Conservation (phyloP, 2,888 invertebrate genomes). For the Drosophila prolongata region DNA sequence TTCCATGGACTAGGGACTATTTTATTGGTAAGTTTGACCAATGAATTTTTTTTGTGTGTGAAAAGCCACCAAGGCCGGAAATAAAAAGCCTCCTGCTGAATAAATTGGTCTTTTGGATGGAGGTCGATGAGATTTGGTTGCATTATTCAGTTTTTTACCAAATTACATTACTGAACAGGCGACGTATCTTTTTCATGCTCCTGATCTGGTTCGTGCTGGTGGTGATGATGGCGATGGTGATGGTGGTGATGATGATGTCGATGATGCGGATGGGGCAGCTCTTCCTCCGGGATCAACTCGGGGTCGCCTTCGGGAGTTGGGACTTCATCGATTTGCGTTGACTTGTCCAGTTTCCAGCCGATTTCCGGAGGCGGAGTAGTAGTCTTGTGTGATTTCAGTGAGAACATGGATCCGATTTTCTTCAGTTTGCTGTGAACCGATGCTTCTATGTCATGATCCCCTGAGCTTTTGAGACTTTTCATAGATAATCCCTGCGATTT, state of each 20-base stretch:
- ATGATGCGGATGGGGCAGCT: conserved; percentile 40
- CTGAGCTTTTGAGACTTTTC: conserved; percentile 74
- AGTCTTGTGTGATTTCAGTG: conserved; percentile 75
- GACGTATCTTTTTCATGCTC: conserved; percentile 39
- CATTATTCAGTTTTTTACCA: not conserved
- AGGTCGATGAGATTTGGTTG: not conserved
- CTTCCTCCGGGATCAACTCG: conserved; percentile 8
- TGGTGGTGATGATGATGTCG: conserved; percentile 49
- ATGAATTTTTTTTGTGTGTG: too few relatives aligned
- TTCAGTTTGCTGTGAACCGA: conserved; percentile 77
- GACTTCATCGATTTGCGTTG: conserved; percentile 56
- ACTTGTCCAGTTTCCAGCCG: conserved; percentile 67
- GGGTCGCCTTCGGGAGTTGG: conserved; percentile 14
- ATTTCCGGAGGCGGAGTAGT: conserved; percentile 43
- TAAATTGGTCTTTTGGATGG: too few relatives aligned
- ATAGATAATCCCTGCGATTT: conserved; percentile 75
- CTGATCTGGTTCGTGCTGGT: conserved; percentile 22
- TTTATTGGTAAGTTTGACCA: too few relatives aligned
- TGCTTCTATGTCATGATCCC: conserved; percentile 63
- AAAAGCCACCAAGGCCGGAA: too few relatives aligned
- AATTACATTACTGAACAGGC: conserved; percentile 61
- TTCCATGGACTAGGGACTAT: too few relatives aligned
- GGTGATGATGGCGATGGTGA: conserved; percentile 60
- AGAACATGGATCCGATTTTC: conserved; percentile 83
- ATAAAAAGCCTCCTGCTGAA: too few relatives aligned